Evolutionary conservation across 2,797 vertebrate genomes (phyloP), one percentile per base, ranked within the genome.

Genomic region (Pseudochirops cupreus): DNA sequence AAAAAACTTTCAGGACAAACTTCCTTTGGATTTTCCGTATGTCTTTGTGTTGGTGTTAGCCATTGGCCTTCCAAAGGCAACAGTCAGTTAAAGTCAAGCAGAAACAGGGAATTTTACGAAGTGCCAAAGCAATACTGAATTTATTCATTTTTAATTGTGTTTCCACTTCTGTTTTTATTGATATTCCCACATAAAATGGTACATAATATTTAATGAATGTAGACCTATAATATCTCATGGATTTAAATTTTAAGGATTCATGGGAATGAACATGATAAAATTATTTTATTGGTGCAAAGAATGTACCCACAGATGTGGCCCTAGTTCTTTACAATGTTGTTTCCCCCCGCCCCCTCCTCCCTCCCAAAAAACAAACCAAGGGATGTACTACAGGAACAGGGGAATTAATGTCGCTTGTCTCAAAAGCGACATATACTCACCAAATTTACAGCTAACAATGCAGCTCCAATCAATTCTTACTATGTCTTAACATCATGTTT

Each of bases 181-280:
- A 92, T 87, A 94, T 94, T 82, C 89, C 94, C 39, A 95, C 97
- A 96, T 98, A 98, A 98, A 98, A 98, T 93, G 89, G 92, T 97
- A 55, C 94, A 97, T 97, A 97, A 98, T 98, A 97, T 98, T 98
- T 98, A 98, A 98, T 97, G 95, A 98, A 98, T 97, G 93, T 87
- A 96, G 95, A 94, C 87, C 82, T 97, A 57, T 97, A 97, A 97
- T 92, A 96, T 97, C 93, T 97, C 95, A 56, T 97, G 92, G 91
- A 98, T 98, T 98, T 97, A 98, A 97, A 98, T 98, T 97, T 95
- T 87, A 97, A 98, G 57, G 98, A 96, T 96, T 97, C 95, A 94
- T 93, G 98, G 97, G 97, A 98, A 98, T 97, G 92, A 95, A 39
- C 82, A 94, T 94, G 97, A 98, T 98, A 98, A 97, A 98, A 98